phyloP scores from a whole-genome alignment of 2,113 vertebrate species.

The Ancistrus triradiatus region DNA sequence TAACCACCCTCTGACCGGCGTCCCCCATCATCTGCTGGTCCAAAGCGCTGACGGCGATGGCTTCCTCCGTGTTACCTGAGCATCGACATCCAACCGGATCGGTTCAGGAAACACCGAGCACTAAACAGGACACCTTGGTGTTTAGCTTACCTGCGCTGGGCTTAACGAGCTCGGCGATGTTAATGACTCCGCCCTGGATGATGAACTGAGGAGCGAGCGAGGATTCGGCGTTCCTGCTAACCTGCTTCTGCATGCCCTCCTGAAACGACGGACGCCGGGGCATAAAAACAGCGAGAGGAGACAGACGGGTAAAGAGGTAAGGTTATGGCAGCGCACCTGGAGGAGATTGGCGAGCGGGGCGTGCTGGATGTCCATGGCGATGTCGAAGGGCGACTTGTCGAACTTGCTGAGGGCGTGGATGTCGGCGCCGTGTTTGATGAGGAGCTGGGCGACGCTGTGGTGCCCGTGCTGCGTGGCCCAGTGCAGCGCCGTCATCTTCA shows the following conservation, averaged over 20 bases:
- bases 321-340: conserved; percentile 67
- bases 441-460: conserved; percentile 74
- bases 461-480: conserved; percentile 88
- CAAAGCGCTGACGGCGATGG: conserved; percentile 59
- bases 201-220: conserved; percentile 70
- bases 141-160: conserved; percentile 62
- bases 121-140: background rate
- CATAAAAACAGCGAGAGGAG: background rate
- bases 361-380: conserved; percentile 83
- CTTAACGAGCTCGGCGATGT: conserved; percentile 70
- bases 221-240: conserved; percentile 58
- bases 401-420: conserved; percentile 86
- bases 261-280: conserved; percentile 42
- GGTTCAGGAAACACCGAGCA: no score
- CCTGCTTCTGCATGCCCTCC: conserved; percentile 87
- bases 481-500: conserved; percentile 92
- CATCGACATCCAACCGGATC: background rate
- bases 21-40: conserved; percentile 72
- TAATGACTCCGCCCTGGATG: conserved; percentile 71
- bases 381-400: conserved; percentile 87
- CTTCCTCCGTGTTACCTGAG: conserved; percentile 70
- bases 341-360: conserved; percentile 78
- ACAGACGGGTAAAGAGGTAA: background rate
- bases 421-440: conserved; percentile 81
- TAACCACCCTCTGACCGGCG: conserved; percentile 79